These are phyloP conservation scores for Scaptomyza polygonia DNA, from an alignment of 2,888 invertebrate species.

Conservation along the genomic window DNA sequence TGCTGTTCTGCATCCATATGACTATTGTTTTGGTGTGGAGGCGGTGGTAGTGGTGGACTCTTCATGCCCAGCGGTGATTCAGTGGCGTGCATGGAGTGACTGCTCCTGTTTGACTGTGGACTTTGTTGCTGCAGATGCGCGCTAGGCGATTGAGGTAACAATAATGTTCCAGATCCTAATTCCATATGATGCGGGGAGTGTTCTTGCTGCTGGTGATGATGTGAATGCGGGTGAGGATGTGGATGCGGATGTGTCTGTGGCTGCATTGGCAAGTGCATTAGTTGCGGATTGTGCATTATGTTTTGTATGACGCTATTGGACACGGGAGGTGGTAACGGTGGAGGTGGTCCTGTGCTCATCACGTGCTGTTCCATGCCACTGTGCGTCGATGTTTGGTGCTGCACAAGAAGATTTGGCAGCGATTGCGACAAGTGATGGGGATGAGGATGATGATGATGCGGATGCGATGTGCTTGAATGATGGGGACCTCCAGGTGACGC, in stretches of 20 bases:
- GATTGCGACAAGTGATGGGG: constrained; percentile 76
- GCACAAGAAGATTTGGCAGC: constrained; percentile 76
- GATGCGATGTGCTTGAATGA: constrained; percentile 16
- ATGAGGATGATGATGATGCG: constrained; percentile 58
- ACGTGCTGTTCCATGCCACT: constrained; percentile 61
- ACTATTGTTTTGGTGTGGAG: constrained; percentile 7
- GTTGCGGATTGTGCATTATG: constrained; percentile 83
- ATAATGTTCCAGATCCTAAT: constrained; percentile 52
- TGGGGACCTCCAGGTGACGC: constrained; percentile 28
- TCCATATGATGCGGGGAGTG: constrained; percentile 68
- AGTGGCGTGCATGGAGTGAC: constrained; percentile 69
- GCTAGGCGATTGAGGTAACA: constrained; percentile 70
- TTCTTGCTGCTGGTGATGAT: constrained; percentile 35
- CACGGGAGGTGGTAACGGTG: constrained; percentile 42
- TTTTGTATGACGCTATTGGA: constrained; percentile 78
- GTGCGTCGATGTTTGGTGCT: constrained; percentile 65
- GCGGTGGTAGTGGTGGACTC: constrained; percentile 53
- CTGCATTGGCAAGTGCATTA: constrained; percentile 80
- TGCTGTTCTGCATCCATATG: constrained; percentile 34
- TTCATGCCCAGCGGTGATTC: constrained; percentile 64
- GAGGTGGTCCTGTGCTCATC: constrained; percentile 42
- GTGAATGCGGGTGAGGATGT: constrained; percentile 45
- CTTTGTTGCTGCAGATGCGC: constrained; percentile 70
- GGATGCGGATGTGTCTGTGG: constrained; percentile 48
- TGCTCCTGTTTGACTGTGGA: constrained; percentile 79